Percentiles rank a stretch among this genome's conserved stretches.
These are phyloP conservation scores for Scaptomyza flava DNA, from an alignment of 2,888 invertebrate species.

Conservation along the genomic window DNA sequence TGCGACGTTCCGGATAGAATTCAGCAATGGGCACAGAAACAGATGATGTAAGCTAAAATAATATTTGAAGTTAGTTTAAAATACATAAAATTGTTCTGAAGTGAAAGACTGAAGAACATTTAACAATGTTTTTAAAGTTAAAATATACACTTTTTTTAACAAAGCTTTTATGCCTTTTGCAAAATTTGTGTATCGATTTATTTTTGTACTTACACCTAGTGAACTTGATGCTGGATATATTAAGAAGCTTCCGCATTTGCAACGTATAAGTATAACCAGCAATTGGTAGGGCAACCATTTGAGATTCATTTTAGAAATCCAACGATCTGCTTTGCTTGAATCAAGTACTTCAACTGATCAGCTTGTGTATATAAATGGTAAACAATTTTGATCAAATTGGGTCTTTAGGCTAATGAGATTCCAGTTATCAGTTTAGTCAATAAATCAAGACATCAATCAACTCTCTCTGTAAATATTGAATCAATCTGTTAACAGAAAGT, in stretches of 20 bases:
- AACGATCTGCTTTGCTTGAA: conserved; percentile 38
- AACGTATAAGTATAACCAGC: conserved; percentile 13
- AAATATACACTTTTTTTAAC: no score
- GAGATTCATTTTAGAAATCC: conserved; percentile 23
- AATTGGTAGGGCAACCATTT: conserved; percentile 2
- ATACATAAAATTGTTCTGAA: no score
- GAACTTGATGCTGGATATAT: conserved; percentile 65
- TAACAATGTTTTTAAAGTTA: no score
- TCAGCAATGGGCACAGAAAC: conserved; percentile 81
- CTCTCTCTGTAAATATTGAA: conserved; percentile 54
- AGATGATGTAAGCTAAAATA: conserved; percentile 77
- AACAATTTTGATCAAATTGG: conserved; percentile 40
- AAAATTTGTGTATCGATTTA: no score
- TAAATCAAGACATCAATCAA: conserved; percentile 69
- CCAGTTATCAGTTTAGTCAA: conserved; percentile 37
- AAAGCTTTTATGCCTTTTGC: no score
- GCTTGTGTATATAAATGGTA: conserved; percentile 17
- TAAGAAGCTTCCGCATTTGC: conserved; percentile 20
- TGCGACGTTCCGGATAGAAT: conserved; percentile 78
- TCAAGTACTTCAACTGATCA: conserved; percentile 41
- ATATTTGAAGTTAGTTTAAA: background rate
- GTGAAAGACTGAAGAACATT: no score
- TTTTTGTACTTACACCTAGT: conserved; percentile 55
- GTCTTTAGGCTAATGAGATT: conserved; percentile 42
- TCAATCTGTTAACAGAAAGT: conserved; percentile 49